Evolutionary conservation across 2,113 vertebrate genomes (phyloP).

Genomic region (Anolis sagrei): DNA sequence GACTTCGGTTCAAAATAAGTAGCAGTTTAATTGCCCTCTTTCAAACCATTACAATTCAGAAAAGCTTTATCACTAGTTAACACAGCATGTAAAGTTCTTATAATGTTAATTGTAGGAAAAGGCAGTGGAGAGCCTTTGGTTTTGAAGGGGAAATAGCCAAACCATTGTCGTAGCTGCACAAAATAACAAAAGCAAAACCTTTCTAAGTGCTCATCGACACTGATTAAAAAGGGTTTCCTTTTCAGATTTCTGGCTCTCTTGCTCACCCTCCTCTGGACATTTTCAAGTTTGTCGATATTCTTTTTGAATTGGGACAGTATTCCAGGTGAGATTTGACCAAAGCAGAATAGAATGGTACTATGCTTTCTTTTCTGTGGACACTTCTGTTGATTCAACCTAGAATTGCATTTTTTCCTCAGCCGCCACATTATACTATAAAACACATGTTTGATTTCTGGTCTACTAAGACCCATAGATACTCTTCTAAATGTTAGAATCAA

Average conservation of each 20-base stretch:
- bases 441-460: too few species aligned
- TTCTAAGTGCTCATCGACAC: not conserved
- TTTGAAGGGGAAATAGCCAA: constrained; percentile 42
- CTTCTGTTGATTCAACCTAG: too few species aligned
- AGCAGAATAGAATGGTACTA: too few species aligned
- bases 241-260: not conserved
- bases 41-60: constrained; percentile 38
- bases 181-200: not conserved
- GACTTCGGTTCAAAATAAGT: constrained; percentile 53
- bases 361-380: too few species aligned
- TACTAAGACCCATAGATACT: too few species aligned
- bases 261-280: not conserved
- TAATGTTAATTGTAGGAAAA: constrained; percentile 45
- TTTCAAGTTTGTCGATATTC: too few species aligned
- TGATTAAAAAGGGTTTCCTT: not conserved
- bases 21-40: constrained; percentile 42
- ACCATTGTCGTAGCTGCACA: not conserved
- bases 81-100: constrained; percentile 54
- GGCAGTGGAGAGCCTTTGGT: constrained; percentile 42
- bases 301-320: too few species aligned
- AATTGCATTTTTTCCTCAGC: too few species aligned
- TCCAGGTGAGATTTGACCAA: too few species aligned
- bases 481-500: too few species aligned
- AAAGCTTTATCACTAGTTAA: constrained; percentile 48
- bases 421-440: too few species aligned